A percentile compares a stretch with the other conserved stretches of the same genome.
Evolutionary conservation across 1,140 invertebrate species (phyloP).

Genomic region (Solenopsis invicta): DNA sequence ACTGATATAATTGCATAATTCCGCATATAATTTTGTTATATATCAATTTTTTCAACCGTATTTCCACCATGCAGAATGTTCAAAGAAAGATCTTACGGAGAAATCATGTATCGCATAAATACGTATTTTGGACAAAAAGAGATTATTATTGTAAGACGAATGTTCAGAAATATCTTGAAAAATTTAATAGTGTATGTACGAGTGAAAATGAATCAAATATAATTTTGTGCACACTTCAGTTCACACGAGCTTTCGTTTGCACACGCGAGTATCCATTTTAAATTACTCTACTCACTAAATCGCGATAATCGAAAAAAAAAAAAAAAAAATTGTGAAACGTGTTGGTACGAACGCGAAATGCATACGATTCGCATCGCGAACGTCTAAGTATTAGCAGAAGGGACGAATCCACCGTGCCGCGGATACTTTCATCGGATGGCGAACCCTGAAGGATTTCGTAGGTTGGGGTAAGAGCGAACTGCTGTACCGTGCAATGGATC

Average conservation of each 20-base stretch:
- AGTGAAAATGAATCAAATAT: neutral
- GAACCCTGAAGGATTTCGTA: constrained; percentile 80
- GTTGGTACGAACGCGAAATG: neutral
- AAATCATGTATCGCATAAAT: neutral
- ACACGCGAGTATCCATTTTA: neutral
- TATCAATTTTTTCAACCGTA: neutral
- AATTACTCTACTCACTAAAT: constrained; percentile 15
- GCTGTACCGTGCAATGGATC: constrained; percentile 84
- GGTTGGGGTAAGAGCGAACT: constrained; percentile 83
- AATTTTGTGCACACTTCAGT: constrained; percentile 19
- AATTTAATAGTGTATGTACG: neutral
- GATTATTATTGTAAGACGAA: neutral
- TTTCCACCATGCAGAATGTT: neutral
- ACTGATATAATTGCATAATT: constrained; percentile 15
- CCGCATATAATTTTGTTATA: neutral
- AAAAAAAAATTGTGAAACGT: neutral
- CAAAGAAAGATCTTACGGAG: neutral
- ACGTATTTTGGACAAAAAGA: neutral
- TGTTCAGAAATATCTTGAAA: neutral
- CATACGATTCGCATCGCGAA: constrained; percentile 21
- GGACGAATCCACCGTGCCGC: constrained; percentile 66
- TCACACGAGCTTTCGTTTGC: neutral
- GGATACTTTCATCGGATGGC: constrained; percentile 59
- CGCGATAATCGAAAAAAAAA: neutral
- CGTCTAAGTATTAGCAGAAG: constrained; percentile 33